These are phyloP conservation scores for Allolobophora icterica DNA, from an alignment of 2,888 invertebrate species.

Conservation along the genomic window DNA sequence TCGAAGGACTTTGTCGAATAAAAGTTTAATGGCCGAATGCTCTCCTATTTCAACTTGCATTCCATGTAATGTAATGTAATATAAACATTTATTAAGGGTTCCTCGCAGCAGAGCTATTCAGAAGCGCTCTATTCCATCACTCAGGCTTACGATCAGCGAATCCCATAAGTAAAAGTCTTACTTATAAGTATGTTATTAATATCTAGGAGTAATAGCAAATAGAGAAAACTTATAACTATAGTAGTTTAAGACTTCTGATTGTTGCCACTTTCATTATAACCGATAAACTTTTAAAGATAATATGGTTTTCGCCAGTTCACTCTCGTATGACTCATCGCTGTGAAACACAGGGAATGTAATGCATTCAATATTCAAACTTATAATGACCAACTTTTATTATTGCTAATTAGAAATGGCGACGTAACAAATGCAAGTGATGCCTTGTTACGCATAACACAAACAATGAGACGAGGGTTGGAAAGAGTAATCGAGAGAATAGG, in stretches of 20 bases:
- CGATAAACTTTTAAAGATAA: not conserved
- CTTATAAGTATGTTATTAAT: too few species aligned
- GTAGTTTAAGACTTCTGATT: not conserved
- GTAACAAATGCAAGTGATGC: not conserved
- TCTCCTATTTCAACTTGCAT: too few species aligned
- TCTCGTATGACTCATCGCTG: not conserved
- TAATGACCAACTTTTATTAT: not conserved
- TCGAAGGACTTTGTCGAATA: too few species aligned
- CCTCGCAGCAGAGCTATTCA: too few species aligned
- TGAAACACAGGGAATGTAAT: not conserved
- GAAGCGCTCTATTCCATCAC: too few species aligned
- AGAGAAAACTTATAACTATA: not conserved
- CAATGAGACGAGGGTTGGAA: not conserved
- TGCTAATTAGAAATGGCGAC: not conserved
- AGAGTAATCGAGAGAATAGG: not conserved
- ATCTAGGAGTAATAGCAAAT: not conserved
- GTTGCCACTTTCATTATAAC: not conserved
- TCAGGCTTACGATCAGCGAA: too few species aligned
- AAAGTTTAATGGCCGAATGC: too few species aligned
- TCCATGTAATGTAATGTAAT: too few species aligned
- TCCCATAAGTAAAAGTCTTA: too few species aligned
- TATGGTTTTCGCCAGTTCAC: not conserved
- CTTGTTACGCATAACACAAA: not conserved
- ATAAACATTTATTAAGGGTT: too few species aligned
- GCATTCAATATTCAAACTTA: not conserved